Evolutionary conservation across 2,113 vertebrate genomes (phyloP).

Genomic region (Dicrurus megarhynchus): DNA sequence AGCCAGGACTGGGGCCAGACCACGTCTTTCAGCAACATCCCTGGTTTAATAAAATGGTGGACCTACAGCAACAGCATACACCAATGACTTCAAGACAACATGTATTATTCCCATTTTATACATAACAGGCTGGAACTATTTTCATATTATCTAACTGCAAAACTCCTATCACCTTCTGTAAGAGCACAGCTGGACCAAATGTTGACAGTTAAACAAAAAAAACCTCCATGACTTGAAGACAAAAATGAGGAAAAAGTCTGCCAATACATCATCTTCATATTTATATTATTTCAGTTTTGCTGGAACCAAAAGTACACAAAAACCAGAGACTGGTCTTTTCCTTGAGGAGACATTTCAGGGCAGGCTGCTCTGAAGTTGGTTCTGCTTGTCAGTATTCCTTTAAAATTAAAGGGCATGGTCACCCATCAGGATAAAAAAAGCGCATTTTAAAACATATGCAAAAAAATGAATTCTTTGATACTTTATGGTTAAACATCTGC

Average conservation of each 20-base stretch:
- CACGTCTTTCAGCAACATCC: neutral
- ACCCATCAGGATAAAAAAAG: neutral
- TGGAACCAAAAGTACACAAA: neutral
- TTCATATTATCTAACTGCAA: neutral
- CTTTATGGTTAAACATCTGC: constrained; percentile 52
- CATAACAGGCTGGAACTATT: neutral
- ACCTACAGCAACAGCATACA: neutral
- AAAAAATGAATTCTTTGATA: constrained; percentile 30
- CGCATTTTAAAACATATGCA: constrained; percentile 4
- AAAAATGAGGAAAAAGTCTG: neutral
- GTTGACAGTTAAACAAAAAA: neutral
- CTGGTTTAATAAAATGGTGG: neutral
- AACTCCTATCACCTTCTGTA: neutral
- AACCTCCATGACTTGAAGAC: rapidly evolving
- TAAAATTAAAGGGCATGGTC: constrained; percentile 10
- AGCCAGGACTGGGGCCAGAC: neutral
- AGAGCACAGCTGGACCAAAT: neutral
- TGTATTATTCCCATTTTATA: neutral
- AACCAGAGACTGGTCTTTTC: neutral
- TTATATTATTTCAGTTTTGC: neutral
- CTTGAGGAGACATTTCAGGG: neutral
- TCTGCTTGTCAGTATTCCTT: neutral
- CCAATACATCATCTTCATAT: neutral
- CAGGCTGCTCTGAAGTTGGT: neutral
- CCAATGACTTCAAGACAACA: neutral